Evolutionary conservation across 1,140 invertebrate species (phyloP).

Genomic region (Asobara japonica): DNA sequence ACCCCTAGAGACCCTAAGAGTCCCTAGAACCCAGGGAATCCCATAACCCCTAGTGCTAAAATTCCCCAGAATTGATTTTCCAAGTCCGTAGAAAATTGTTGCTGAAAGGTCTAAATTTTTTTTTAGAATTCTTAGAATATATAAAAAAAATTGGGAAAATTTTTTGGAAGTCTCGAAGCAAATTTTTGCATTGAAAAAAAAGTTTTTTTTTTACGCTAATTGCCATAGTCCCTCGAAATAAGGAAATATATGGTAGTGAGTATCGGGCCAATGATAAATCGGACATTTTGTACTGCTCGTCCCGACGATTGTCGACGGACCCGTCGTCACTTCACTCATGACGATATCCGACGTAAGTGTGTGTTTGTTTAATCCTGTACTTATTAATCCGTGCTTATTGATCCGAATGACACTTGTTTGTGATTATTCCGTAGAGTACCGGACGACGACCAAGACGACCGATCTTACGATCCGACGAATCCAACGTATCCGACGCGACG

Average conservation of each 20-base stretch:
- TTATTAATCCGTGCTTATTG: constrained; percentile 30
- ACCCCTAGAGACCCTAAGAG: no score
- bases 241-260: neutral
- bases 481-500: constrained; percentile 60
- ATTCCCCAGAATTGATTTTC: neutral
- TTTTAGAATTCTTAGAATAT: neutral
- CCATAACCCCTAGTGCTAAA: neutral
- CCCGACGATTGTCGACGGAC: neutral
- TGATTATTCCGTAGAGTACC: constrained; percentile 25
- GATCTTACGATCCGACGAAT: constrained; percentile 59
- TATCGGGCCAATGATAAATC: neutral
- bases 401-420: constrained; percentile 23
- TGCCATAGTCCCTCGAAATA: no score
- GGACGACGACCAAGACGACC: constrained; percentile 38
- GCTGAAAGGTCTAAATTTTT: neutral
- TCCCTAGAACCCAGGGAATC: neutral
- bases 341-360: neutral
- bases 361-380: neutral
- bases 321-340: neutral
- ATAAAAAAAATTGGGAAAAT: no score
- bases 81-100: neutral
- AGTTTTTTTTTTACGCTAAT: no score
- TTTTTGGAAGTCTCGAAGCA: no score
- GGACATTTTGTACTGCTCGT: neutral
- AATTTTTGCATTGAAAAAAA: neutral